Evolutionary conservation across 1,140 invertebrate genomes (phyloP).

Genomic region (Parapsyche elsis): DNA sequence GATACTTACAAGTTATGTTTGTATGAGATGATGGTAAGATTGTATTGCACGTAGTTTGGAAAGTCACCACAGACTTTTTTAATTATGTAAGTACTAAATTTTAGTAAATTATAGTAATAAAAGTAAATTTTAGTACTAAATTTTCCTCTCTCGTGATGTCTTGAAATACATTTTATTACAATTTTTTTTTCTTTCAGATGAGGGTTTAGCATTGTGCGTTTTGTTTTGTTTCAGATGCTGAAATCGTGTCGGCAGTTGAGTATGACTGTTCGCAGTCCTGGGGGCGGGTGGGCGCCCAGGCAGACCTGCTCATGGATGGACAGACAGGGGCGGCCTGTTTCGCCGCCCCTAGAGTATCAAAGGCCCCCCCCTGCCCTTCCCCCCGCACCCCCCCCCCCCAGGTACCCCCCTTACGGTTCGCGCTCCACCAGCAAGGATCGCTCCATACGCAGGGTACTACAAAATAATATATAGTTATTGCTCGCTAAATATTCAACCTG

Average conservation of each 20-base stretch:
- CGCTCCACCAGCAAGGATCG: conserved; percentile 69
- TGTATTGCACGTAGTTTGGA: too few species aligned
- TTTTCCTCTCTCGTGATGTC: too few species aligned
- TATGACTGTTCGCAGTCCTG: conserved; percentile 84
- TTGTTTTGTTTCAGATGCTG: conserved; percentile 78
- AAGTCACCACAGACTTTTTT: too few species aligned
- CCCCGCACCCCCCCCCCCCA: conserved; percentile 62
- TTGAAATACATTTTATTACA: neutral
- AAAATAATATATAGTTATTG: too few species aligned
- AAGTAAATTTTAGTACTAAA: too few species aligned
- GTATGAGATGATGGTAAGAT: too few species aligned
- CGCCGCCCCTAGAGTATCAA: conserved; percentile 78
- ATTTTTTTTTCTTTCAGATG: neutral
- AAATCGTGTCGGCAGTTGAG: conserved; percentile 87
- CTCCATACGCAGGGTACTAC: conserved; percentile 67
- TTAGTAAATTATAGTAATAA: too few species aligned
- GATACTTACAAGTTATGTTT: too few species aligned
- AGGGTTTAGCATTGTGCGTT: conserved; percentile 16
- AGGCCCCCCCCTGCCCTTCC: conserved; percentile 60
- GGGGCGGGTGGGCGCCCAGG: conserved; percentile 65
- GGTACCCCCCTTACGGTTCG: conserved; percentile 58
- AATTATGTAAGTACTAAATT: too few species aligned
- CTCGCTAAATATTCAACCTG: too few species aligned
- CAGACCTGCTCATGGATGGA: conserved; percentile 94
- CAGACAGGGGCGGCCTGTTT: conserved; percentile 85